A percentile compares a stretch with the other conserved stretches of the same genome.
phyloP scores from a whole-genome alignment of 1,140 invertebrate genomes.

The Calephelis nemesis region DNA sequence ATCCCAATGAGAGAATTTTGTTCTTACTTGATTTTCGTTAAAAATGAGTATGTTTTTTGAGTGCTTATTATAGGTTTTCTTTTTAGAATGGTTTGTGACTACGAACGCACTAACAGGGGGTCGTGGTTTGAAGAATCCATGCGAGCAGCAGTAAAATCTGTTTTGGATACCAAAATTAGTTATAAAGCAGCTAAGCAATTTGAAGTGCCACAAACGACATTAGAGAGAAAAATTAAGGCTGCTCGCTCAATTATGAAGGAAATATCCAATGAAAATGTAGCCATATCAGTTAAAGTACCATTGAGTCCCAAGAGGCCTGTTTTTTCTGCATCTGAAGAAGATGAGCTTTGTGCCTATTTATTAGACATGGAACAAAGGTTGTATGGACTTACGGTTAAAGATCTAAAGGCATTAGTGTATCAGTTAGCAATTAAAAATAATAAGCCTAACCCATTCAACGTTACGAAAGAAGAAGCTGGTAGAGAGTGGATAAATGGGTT shows the following conservation, averaged over 20 bases:
- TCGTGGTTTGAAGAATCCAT: not conserved
- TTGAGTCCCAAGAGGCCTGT: conserved; percentile 12
- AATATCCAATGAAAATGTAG: conserved; percentile 25
- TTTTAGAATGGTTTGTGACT: not conserved
- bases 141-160: conserved; percentile 14
- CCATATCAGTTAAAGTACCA: not conserved
- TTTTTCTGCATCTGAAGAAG: conserved; percentile 28
- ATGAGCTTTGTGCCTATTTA: conserved; percentile 23
- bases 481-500: conserved; percentile 34
- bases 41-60: not conserved
- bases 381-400: conserved; percentile 16
- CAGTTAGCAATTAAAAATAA: conserved; percentile 26
- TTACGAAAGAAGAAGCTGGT: conserved; percentile 26
- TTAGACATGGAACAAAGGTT: conserved; percentile 26
- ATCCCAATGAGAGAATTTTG: not conserved
- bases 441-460: conserved; percentile 20
- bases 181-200: conserved; percentile 28
- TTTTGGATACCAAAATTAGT: conserved; percentile 17
- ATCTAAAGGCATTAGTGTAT: conserved; percentile 18
- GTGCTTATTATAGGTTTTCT: not conserved
- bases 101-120: not conserved
- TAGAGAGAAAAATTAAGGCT: conserved; percentile 2
- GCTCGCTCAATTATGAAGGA: conserved; percentile 19
- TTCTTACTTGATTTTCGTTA: not conserved
- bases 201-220: conserved; percentile 16